Conservation (phyloP, 2,797 vertebrate species). For the Myotis findleyi region DNA sequence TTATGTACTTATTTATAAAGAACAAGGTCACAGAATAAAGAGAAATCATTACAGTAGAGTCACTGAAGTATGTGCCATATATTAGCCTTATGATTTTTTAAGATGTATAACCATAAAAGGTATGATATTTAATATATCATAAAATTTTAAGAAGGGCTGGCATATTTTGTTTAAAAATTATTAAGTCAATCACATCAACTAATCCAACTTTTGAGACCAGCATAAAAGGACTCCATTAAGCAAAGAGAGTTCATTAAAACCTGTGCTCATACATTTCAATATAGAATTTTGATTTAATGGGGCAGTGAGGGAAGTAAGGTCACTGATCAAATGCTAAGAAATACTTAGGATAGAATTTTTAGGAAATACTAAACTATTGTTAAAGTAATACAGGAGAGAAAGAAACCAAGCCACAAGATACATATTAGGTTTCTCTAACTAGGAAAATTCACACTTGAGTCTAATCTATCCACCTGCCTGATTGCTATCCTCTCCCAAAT, state of each 20-base stretch:
- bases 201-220: slow-evolving; percentile 57
- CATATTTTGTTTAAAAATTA: slow-evolving; percentile 50
- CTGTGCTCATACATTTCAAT: slow-evolving; percentile 23
- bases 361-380: slow-evolving; percentile 32
- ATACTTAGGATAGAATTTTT: slow-evolving; percentile 44
- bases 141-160: slow-evolving; percentile 11
- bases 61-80: background rate
- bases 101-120: background rate
- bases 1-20: slow-evolving; percentile 39
- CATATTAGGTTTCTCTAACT: background rate
- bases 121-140: slow-evolving; percentile 45
- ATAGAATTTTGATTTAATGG: slow-evolving; percentile 57
- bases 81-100: background rate
- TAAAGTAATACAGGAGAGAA: slow-evolving; percentile 29
- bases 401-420: slow-evolving; percentile 18
- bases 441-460: slow-evolving; percentile 46
- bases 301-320: slow-evolving; percentile 17
- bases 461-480: background rate
- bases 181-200: slow-evolving; percentile 51
- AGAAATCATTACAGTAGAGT: slow-evolving; percentile 4
- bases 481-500: slow-evolving; percentile 6
- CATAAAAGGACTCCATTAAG: slow-evolving; percentile 46
- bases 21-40: slow-evolving; percentile 11
- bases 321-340: slow-evolving; percentile 59
- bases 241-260: slow-evolving; percentile 47